These are phyloP conservation scores for Aythya baeri DNA, from an alignment of 2,113 vertebrate species.

Conservation along the genomic window DNA sequence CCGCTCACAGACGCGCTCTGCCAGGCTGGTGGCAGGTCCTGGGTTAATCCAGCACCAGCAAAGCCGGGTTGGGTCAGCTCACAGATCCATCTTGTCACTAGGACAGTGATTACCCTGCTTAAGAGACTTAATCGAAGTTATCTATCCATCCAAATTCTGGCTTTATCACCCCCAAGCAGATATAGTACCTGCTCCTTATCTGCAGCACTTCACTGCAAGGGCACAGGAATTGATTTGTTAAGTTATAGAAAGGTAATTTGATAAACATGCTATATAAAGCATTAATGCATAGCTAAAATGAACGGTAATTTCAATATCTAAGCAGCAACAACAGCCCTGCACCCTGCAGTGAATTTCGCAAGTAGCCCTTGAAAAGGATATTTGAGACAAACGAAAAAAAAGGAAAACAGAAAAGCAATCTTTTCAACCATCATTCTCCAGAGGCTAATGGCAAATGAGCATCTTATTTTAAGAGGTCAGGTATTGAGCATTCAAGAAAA, in stretches of 20 bases:
- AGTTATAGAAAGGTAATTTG: slow-evolving; percentile 41
- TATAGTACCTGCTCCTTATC: slow-evolving; percentile 41
- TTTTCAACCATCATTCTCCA: slow-evolving; percentile 13
- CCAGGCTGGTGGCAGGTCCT: not conserved
- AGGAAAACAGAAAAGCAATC: not conserved
- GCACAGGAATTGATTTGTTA: slow-evolving; percentile 41
- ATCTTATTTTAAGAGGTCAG: slow-evolving; percentile 36
- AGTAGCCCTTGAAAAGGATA: not conserved
- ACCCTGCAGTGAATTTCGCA: not conserved
- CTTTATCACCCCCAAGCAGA: slow-evolving; percentile 32
- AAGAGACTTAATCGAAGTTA: slow-evolving; percentile 6
- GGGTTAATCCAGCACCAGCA: not conserved
- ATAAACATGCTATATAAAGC: slow-evolving; percentile 20
- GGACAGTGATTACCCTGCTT: slow-evolving; percentile 37
- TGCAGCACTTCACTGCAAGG: slow-evolving; percentile 35
- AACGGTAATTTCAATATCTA: not conserved
- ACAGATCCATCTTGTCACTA: slow-evolving; percentile 1
- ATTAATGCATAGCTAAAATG: not conserved
- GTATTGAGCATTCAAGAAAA: slow-evolving; percentile 1
- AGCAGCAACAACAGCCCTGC: not conserved
- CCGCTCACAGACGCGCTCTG: accelerated
- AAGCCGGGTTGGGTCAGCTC: not conserved
- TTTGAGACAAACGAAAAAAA: not conserved
- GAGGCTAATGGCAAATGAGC: slow-evolving; percentile 36
- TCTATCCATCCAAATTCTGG: not conserved